Evolutionary conservation across 2,113 vertebrate genomes (phyloP), one percentile per base, ranked within the genome.

Genomic region (Gallinago paraguaiae): DNA sequence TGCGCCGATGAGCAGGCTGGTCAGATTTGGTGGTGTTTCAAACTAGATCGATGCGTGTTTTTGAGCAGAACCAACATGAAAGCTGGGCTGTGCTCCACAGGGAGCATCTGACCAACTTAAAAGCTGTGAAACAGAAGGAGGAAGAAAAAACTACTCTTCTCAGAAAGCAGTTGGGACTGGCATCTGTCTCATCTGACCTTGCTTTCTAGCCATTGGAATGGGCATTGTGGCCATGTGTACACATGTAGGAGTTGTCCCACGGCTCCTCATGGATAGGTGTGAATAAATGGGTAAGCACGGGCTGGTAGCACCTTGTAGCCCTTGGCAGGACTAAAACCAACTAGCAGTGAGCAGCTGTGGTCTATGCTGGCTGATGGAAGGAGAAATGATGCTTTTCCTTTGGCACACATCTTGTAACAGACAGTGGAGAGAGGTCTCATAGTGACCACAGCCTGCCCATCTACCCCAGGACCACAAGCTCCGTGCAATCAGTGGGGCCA

Each of bases 331-430:
- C 53, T 35, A 60, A 88, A 86, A 18, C 24, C 13, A 2, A 8
- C 9, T 25, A 82, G 37, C 48, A 76, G 56, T 0, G 0, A 70
- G 51, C 0, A 0, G 20, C 41, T 88, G 13, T 71, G 48, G 4
- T 45, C 48, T 86, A 25, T 63, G 41, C 43, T 79, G 41, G 10
- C 25, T 57, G 14, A 25, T 22, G 24, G 54, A 24, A 74, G 7
- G 3, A 17, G 15, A 7, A 87, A 69, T 35, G 15, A 39, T 15
- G 33, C 2, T 83, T 74, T 57, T 53, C 67, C 10, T 88, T 37
- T 68, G 35, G 48, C 70, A 68, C 18, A 41, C 28, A 51, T 71
- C 35, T 53, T 77, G 35, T 31, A 81, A 22, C 31, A 64, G 22
- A 35, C 69, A 43, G 30, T 46, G 13, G 33, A 77, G 41, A 45